A percentile compares a stretch with the other conserved stretches of the same genome.
These are phyloP conservation scores for Leucania comma DNA, from an alignment of 2,888 invertebrate genomes.

Conservation along the genomic window DNA sequence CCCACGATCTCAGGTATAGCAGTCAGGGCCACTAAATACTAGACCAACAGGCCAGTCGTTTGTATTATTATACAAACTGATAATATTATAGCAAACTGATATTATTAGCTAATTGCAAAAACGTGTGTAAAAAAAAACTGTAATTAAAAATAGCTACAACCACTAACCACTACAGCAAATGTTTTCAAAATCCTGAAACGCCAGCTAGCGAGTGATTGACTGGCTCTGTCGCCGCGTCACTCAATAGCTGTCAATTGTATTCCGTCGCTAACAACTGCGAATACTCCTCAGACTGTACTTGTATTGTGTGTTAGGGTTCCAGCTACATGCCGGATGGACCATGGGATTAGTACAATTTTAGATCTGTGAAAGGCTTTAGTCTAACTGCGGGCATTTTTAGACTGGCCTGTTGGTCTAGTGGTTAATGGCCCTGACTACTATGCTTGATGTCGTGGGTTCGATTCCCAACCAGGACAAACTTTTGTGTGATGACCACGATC, in stretches of 20 bases:
- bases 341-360: background rate
- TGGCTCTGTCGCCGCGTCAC: conserved; percentile 22
- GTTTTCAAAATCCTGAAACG: conserved; percentile 5
- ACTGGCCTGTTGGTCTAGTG: too few relatives aligned
- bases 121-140: background rate
- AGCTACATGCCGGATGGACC: background rate
- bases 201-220: conserved; percentile 30
- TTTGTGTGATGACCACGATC: too few relatives aligned
- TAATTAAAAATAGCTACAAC: background rate
- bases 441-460: too few relatives aligned
- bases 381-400: too few relatives aligned
- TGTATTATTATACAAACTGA: too few relatives aligned
- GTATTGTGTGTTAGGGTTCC: background rate
- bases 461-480: too few relatives aligned
- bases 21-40: too few relatives aligned
- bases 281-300: background rate
- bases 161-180: background rate
- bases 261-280: conserved; percentile 33
- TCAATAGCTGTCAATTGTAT: conserved; percentile 41
- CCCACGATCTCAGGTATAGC: too few relatives aligned
- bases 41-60: too few relatives aligned
- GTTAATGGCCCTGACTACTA: too few relatives aligned
- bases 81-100: too few relatives aligned
- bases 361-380: background rate
- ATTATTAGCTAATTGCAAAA: too few relatives aligned